Conservation (phyloP, 2,113 vertebrate species). For the Pachypanchax playfairii region DNA sequence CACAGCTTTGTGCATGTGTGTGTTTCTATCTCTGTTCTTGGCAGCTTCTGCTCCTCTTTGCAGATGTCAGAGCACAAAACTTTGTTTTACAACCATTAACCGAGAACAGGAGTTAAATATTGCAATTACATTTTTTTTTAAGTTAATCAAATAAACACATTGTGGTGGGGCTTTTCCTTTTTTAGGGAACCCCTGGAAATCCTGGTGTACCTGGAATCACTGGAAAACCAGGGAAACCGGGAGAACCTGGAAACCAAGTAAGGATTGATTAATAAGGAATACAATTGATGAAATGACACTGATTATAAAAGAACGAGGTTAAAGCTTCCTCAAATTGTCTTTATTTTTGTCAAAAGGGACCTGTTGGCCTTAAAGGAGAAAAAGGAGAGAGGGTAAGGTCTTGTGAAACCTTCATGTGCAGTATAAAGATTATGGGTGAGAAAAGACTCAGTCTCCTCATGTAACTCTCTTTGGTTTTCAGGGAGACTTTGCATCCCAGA, state of each 20-base stretch:
- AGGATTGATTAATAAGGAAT: slow-evolving; percentile 44
- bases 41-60: slow-evolving; percentile 25
- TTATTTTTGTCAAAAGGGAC: slow-evolving; percentile 81
- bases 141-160: slow-evolving; percentile 21
- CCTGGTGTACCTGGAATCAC: slow-evolving; percentile 90
- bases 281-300: not conserved
- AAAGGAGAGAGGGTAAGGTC: slow-evolving; percentile 93
- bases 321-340: slow-evolving; percentile 16
- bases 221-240: slow-evolving; percentile 91
- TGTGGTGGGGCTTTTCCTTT: slow-evolving; percentile 4
- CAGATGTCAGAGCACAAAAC: slow-evolving; percentile 44
- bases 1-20: slow-evolving; percentile 24
- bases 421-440: not conserved
- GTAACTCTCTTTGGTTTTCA: slow-evolving; percentile 67
- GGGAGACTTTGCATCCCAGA: slow-evolving; percentile 96
- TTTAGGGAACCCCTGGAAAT: slow-evolving; percentile 90
- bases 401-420: not conserved
- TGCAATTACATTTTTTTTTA: slow-evolving; percentile 42
- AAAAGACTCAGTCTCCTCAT: slow-evolving; percentile 5
- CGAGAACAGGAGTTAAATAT: slow-evolving; percentile 44
- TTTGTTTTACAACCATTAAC: slow-evolving; percentile 47
- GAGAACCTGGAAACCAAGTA: slow-evolving; percentile 90
- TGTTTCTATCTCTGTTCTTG: slow-evolving; percentile 58
- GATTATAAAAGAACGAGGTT: too few species aligned
- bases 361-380: slow-evolving; percentile 91